Conservation (phyloP, 2,888 invertebrate genomes). For the Brachyopa scutellaris region DNA sequence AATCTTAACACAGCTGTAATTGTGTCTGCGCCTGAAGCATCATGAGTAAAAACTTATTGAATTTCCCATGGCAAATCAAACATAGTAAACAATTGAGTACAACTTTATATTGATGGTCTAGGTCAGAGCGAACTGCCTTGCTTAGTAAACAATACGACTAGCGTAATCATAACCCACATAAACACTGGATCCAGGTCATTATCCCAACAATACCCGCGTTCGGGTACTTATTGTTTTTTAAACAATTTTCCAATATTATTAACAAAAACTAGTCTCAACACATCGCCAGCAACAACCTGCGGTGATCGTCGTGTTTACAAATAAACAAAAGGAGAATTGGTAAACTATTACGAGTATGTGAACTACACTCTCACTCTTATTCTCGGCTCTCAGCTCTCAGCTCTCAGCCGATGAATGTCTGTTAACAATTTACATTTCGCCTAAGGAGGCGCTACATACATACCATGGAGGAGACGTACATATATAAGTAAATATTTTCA, state of each 20-base stretch:
- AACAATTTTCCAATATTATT: slow-evolving; percentile 59
- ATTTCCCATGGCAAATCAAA: not conserved
- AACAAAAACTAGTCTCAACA: slow-evolving; percentile 61
- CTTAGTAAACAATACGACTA: slow-evolving; percentile 48
- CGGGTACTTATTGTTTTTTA: slow-evolving; percentile 44
- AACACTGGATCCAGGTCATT: slow-evolving; percentile 47
- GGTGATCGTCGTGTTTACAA: slow-evolving; percentile 58
- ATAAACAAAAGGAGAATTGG: slow-evolving; percentile 54
- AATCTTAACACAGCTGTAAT: no score
- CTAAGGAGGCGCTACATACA: slow-evolving; percentile 30
- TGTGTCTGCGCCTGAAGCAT: no score
- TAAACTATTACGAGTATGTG: slow-evolving; percentile 46
- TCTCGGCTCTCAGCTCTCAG: not conserved
- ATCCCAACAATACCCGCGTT: slow-evolving; percentile 25
- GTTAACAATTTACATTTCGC: slow-evolving; percentile 44
- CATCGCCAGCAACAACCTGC: slow-evolving; percentile 53
- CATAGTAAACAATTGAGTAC: slow-evolving; percentile 17
- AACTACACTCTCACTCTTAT: slow-evolving; percentile 35
- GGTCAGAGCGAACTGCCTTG: slow-evolving; percentile 30
- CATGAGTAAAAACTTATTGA: no score
- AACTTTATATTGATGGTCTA: slow-evolving; percentile 29
- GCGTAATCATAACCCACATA: slow-evolving; percentile 32
- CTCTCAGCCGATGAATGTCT: slow-evolving; percentile 32
- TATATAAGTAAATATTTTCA: slow-evolving; percentile 61
- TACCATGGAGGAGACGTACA: not conserved